phyloP scores from a whole-genome alignment of 2,113 vertebrate genomes.

The Poeciliopsis occidentalis region DNA sequence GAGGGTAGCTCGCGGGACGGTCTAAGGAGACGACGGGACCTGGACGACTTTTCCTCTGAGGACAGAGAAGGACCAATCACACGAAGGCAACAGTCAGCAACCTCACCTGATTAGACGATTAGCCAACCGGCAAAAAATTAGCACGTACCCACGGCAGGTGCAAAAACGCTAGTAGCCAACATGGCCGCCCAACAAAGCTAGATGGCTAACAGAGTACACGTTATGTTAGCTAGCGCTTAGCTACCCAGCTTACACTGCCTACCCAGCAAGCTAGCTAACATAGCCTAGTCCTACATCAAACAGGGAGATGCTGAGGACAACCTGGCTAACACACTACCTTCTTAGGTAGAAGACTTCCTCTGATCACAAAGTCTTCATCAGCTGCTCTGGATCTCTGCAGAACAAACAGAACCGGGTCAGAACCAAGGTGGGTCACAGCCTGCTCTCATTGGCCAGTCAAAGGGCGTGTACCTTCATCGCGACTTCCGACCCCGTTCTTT shows the following conservation, averaged over 20 bases:
- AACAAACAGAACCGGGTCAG: slow-evolving; percentile 6
- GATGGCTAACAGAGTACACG: too few species aligned
- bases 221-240: too few species aligned
- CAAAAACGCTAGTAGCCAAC: too few species aligned
- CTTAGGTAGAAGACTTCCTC: slow-evolving; percentile 88
- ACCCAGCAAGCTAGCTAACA: too few species aligned
- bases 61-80: background rate
- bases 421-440: background rate
- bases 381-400: slow-evolving; percentile 82
- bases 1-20: slow-evolving; percentile 56
- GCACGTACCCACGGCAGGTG: too few species aligned
- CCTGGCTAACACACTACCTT: slow-evolving; percentile 79
- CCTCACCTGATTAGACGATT: too few species aligned
- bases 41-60: slow-evolving; percentile 91
- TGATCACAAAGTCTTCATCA: slow-evolving; percentile 87
- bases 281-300: too few species aligned
- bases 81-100: background rate
- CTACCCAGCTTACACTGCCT: too few species aligned
- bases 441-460: background rate
- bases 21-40: slow-evolving; percentile 82
- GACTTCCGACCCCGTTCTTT: slow-evolving; percentile 79
- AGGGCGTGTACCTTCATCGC: slow-evolving; percentile 82
- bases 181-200: too few species aligned
- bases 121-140: too few species aligned
- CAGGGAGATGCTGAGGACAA: too few species aligned